These are phyloP conservation scores for Pinna nobilis DNA, from an alignment of 1,140 invertebrate genomes.

Conservation along the genomic window DNA sequence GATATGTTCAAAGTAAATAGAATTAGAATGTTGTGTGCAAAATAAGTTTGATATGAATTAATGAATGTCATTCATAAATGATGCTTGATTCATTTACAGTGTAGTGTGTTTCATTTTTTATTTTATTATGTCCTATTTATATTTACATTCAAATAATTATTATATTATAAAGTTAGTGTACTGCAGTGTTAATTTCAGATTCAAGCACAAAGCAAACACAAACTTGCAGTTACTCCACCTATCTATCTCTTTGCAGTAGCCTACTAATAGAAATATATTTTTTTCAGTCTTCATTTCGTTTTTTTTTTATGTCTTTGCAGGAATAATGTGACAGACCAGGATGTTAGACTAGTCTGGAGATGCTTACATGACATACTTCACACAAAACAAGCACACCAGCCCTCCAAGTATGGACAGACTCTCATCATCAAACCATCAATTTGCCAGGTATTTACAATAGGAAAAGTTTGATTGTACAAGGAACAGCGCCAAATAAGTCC, in stretches of 20 bases:
- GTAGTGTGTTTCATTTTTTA: too few species aligned
- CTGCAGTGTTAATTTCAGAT: background rate
- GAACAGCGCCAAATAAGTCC: background rate
- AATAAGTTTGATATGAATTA: too few species aligned
- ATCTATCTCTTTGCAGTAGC: background rate
- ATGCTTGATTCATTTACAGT: too few species aligned
- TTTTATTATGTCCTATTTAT: too few species aligned
- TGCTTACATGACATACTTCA: slow-evolving; percentile 29
- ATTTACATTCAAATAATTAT: background rate
- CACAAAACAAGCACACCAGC: slow-evolving; percentile 6
- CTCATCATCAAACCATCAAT: slow-evolving; percentile 42
- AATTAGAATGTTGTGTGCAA: too few species aligned
- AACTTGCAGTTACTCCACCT: background rate
- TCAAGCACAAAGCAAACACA: background rate
- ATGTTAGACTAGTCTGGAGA: slow-evolving; percentile 22
- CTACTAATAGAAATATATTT: background rate
- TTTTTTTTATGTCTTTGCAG: slow-evolving; percentile 10
- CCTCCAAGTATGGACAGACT: slow-evolving; percentile 13
- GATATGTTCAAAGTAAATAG: too few species aligned
- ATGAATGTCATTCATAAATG: too few species aligned
- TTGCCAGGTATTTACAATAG: slow-evolving; percentile 25
- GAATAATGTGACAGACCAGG: slow-evolving; percentile 28
- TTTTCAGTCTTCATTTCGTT: background rate
- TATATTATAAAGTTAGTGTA: background rate
- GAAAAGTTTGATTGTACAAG: background rate